phyloP scores from a whole-genome alignment of 2,888 invertebrate genomes.

The Rhodophaea formosa region DNA sequence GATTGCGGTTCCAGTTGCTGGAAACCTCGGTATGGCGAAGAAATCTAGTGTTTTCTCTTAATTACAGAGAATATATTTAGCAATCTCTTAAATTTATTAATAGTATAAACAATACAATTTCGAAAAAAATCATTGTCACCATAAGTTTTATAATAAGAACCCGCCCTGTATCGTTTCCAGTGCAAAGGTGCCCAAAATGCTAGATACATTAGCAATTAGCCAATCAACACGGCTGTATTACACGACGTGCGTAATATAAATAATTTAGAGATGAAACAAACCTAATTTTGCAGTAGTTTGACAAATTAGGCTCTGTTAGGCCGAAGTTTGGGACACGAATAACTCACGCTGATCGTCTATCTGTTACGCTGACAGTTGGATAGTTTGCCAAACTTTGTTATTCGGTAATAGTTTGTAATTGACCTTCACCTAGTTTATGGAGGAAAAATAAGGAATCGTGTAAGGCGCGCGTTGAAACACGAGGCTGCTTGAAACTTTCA shows the following conservation, averaged over 20 bases:
- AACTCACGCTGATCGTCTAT: constrained; percentile 9
- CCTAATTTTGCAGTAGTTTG: constrained; percentile 6
- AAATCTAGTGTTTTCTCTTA: too few species aligned
- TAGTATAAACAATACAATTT: too few species aligned
- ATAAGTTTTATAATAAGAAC: too few species aligned
- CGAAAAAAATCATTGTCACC: too few species aligned
- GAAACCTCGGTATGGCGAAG: too few species aligned
- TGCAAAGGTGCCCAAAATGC: too few species aligned
- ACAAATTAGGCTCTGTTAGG: constrained; percentile 13
- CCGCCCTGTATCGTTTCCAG: too few species aligned
- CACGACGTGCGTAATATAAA: constrained; percentile 8
- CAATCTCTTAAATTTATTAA: too few species aligned
- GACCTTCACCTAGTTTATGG: neutral
- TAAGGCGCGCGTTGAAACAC: neutral
- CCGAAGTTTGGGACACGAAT: constrained; percentile 8
- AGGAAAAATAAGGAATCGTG: neutral
- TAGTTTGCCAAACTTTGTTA: constrained; percentile 10
- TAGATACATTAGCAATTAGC: neutral
- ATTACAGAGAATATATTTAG: too few species aligned
- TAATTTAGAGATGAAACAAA: constrained; percentile 9
- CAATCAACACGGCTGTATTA: neutral
- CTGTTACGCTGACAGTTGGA: neutral
- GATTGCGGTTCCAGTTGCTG: too few species aligned
- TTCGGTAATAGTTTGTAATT: constrained; percentile 5
- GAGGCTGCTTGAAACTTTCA: too few species aligned